Evolutionary conservation across 2,888 invertebrate genomes (phyloP).

Genomic region (Stenurella melanura): DNA sequence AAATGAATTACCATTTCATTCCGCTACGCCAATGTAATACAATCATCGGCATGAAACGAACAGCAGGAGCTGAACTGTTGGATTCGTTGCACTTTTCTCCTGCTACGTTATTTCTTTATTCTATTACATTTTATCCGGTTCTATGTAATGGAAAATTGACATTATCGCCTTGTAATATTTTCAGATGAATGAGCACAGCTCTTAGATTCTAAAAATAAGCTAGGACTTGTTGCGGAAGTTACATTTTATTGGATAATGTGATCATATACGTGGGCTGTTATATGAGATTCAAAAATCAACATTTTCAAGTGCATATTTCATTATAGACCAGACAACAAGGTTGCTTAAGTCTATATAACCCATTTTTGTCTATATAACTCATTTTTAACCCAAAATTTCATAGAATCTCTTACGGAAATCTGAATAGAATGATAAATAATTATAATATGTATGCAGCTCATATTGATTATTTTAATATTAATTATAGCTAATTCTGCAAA

Average conservation of each 20-base stretch:
- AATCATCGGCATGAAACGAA: background rate
- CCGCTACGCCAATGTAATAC: background rate
- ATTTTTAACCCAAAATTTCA: too few species aligned
- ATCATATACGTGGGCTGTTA: background rate
- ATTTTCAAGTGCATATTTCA: too few species aligned
- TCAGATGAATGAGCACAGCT: slow-evolving; percentile 7
- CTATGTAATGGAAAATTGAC: slow-evolving; percentile 20
- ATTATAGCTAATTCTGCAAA: too few species aligned
- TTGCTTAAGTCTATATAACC: too few species aligned
- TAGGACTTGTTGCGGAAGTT: slow-evolving; percentile 13
- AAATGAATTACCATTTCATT: background rate
- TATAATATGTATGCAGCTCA: too few species aligned
- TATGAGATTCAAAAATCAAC: too few species aligned
- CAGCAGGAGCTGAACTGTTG: slow-evolving; percentile 3
- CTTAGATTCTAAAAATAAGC: background rate
- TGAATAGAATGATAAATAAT: too few species aligned
- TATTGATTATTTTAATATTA: too few species aligned
- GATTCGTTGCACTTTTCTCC: slow-evolving; percentile 1
- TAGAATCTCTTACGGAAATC: too few species aligned
- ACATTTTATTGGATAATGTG: background rate
- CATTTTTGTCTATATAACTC: too few species aligned
- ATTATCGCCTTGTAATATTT: slow-evolving; percentile 18
- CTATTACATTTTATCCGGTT: slow-evolving; percentile 8
- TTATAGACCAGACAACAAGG: too few species aligned
- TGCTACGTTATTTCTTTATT: slow-evolving; percentile 18